Evolutionary conservation across 2,113 vertebrate species (phyloP), one percentile per base, ranked within the genome.

Genomic region (Furnarius figulus): DNA sequence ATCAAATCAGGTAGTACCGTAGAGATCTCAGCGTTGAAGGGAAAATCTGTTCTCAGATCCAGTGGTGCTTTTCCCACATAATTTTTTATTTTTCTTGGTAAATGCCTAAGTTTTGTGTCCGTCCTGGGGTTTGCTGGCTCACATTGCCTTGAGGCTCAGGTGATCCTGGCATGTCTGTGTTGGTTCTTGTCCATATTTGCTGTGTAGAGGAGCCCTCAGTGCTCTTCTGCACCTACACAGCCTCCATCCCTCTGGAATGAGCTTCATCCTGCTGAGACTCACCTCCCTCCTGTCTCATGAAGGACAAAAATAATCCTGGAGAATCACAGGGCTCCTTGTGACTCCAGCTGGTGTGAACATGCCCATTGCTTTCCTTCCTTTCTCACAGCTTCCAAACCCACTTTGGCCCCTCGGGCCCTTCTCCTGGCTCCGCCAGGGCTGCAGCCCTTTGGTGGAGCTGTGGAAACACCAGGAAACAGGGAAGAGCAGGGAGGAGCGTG

Each of bases 401-500:
- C 66, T 75, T 8, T 27, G 74, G 37, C 66, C 47, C 50, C 47
- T 40, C 1, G 61, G 82, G 85, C 73, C 0, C 0, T 61, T 44
- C 1, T 5, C 35, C 28, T 3, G 10, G 58, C 67, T 39, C 24
- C 8, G 17, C 24, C 37, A 14, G 62, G 61, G 37, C 61, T 40
- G 56, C 50, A 59, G 39, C 31, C 52, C 8, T 55, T 58, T 62
- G 59, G 16, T 62, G 52, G 75, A 82, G 67, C 47, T 24, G 47
- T 44, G 66, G 75, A 28, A 49, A 46, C 25, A 42, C 3, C 1
- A 28, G 39, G 73, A 73, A 67, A 59, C 30, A 55, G 33, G 63
- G 73, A 16, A 28, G 14, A 40, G 75, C 20, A 2, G n/a, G 44
- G 20, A n/a, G 27, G 77, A 70, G 39, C 0, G 0, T n/a, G 49